A percentile compares a stretch with the other conserved stretches of the same genome.
Conservation (phyloP, 2,113 vertebrate genomes). For the Pomatostomus ruficeps region DNA sequence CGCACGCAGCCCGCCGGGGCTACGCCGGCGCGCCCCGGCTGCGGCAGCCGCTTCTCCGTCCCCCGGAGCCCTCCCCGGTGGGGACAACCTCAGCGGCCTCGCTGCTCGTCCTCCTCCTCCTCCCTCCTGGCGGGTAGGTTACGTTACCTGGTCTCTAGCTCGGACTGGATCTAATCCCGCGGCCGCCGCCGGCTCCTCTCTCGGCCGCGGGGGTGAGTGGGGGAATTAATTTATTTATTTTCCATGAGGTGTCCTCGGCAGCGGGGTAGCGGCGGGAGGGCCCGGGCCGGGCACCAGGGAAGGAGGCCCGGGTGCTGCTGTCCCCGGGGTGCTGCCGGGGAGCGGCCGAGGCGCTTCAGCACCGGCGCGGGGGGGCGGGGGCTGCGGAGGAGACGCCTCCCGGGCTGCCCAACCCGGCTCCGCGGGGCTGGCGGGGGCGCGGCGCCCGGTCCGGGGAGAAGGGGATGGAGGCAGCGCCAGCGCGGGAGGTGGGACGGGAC, state of each 20-base stretch:
- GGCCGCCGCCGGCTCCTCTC: constrained; percentile 30
- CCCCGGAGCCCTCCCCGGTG: neutral
- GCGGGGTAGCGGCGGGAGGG: neutral
- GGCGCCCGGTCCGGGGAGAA: neutral
- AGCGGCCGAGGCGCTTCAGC: constrained; percentile 16
- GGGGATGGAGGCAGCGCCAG: neutral
- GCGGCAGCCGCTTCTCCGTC: neutral
- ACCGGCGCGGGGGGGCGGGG: constrained; percentile 29
- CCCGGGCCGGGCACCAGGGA: neutral
- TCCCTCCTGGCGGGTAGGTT: constrained; percentile 16
- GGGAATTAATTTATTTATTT: constrained; percentile 71
- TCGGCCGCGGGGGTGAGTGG: constrained; percentile 35
- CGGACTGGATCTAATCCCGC: constrained; percentile 28
- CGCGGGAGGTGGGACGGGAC: neutral
- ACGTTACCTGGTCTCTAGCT: constrained; percentile 59
- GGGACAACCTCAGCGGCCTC: neutral
- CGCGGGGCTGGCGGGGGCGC: neutral
- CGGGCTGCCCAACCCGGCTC: constrained; percentile 36
- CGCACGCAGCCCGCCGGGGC: neutral
- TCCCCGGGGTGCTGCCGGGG: constrained; percentile 8
- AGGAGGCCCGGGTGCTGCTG: neutral
- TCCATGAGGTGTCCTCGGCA: constrained; percentile 55
- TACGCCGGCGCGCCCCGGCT: neutral
- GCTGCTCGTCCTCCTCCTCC: constrained; percentile 6
- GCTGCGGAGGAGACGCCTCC: constrained; percentile 18